Conservation (phyloP, 1,140 invertebrate species). For the Apis laboriosa region DNA sequence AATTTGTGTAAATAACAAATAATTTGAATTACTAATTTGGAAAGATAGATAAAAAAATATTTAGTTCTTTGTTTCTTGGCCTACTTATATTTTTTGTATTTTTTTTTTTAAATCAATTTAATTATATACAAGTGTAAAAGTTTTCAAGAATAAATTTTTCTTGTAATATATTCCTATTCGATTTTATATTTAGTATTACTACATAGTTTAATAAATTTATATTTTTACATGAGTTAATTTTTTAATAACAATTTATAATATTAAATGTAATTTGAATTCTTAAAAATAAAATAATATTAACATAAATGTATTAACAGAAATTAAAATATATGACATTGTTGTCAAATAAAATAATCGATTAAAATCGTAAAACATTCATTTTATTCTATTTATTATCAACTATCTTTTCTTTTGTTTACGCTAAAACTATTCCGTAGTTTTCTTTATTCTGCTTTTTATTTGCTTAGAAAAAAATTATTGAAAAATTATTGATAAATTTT, state of each 20-base stretch:
- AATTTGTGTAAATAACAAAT: no score
- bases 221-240: neutral
- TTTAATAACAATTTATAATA: neutral
- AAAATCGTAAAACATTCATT: conserved; percentile 16
- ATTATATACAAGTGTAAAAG: neutral
- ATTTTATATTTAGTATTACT: neutral
- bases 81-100: neutral
- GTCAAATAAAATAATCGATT: neutral
- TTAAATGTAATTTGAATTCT: neutral
- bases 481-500: conserved; percentile 49
- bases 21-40: no score
- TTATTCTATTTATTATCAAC: conserved; percentile 53
- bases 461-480: conserved; percentile 55
- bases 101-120: neutral
- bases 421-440: conserved; percentile 33
- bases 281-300: conserved; percentile 3
- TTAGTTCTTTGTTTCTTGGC: neutral
- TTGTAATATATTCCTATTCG: neutral
- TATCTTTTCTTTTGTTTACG: conserved; percentile 24
- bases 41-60: neutral
- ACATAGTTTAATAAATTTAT: neutral
- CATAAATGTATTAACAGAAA: conserved; percentile 25
- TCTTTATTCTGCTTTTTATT: conserved; percentile 25
- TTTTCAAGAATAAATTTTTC: neutral
- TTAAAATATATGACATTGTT: conserved; percentile 25